Base-by-base conservation (phyloP, 2,797 vertebrate species). In the Enteromius argenteus region DNA sequence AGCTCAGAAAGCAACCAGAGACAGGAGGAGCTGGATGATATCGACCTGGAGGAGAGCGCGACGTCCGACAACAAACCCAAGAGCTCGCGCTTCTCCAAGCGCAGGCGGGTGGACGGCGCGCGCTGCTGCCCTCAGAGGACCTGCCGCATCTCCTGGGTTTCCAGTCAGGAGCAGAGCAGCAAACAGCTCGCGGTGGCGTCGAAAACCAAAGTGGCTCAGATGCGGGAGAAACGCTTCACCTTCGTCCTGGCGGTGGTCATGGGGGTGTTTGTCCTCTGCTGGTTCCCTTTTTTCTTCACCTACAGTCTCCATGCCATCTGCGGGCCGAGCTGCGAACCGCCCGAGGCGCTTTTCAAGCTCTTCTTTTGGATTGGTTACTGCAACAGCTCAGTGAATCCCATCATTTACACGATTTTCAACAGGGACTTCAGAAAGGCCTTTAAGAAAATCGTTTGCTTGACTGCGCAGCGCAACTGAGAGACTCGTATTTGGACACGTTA, bases 361-460 rank as follows among this genome's bases (percentile, higher is more conserved):
- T 96, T 96, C 19, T 96, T 96, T 88, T 96, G 95, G 95, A 94
- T 95, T 51, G 95, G 95, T 0, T 96, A 96, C 92, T 96, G 95
- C 85, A 96, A 96, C 90, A 96, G 95, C 89, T 94, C 92, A 78
- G 87, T 96, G 46, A 96, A 96, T 85, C 95, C 95, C 51, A 94
- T 96, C 84, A 96, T 96, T 13, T 96, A 96, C 89, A 96, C 95
- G 0, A 89, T 95, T 68, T 95, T 95, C 68, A 95, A 95, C 91
- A 88, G 93, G 17, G 95, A 96, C 91, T 96, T 96, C 88, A 87
- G 95, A 73, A 93, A 91, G 86, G 93, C 95, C 81, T 95, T 96
- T 84, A 94, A 95, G 88, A 95, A 94, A 88, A 95, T 95, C 44
- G 62, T 95, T 67, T 94, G 93, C 56, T 85, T 88, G 49, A 84